Base-by-base conservation (phyloP, 2,888 invertebrate species). In the Caenorhabditis panamensis region DNA sequence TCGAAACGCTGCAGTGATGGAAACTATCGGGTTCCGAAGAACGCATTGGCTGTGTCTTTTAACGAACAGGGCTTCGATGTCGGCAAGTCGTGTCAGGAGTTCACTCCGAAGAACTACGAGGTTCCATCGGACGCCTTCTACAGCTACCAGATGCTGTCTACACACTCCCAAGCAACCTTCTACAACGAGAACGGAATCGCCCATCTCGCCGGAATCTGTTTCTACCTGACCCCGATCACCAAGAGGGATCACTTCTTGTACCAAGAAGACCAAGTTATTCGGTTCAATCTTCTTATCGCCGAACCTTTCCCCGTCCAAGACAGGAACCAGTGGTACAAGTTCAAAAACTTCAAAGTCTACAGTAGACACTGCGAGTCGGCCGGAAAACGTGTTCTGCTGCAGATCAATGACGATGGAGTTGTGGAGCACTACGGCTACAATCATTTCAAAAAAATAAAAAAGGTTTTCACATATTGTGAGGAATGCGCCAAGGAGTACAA, bases 201-300 rank as follows among this genome's bases (percentile, higher is more conserved):
- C 2, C 47, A 24, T n/a, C 49, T 64, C 8, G 64, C 64, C 24
- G 64, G 64, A 13, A 20, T 64, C 24, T 37, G 37, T 24, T 47
- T 28, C 28, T 47, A 49, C 49, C 20, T 49, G 22, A 3, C 4
- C 3, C 20, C 49, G 2, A 2, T 18, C 20, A 18, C 3, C 49
- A n/a, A 16, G 44, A 3, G 13, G n/a, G 22, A 49, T 1, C 2
- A 22, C 20, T 49, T 18, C 49, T 20, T 49, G 8, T 44, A 11
- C 20, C 18, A 11, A 18, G 49, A 49, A 20, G 18, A 49, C 20
- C 18, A 49, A 11, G 5, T n/a, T 5, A 49, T 49, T 4, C 18
- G 49, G 2, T 4, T 6, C 4, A 20, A 4, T 4, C 11, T 49
- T 1, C 4, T 49, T 18, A 49, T 20, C 8, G 20, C 20, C 49